Evolutionary conservation across 2,113 vertebrate species (phyloP).

Genomic region (Perccottus glenii): DNA sequence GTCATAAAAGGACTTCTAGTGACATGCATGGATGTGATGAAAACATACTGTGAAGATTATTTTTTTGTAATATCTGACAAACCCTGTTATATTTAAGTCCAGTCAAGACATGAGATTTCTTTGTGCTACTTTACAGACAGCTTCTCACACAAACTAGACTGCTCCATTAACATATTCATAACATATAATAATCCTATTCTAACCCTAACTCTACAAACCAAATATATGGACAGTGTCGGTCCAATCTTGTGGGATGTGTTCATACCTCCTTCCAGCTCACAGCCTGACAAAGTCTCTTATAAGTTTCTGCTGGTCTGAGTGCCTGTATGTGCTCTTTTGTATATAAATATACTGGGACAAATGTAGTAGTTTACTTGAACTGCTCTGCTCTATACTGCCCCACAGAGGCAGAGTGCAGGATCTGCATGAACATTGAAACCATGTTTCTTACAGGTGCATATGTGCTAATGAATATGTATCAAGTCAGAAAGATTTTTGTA

Average conservation of each 20-base stretch:
- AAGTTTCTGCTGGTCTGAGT: no score
- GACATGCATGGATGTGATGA: slow-evolving; percentile 71
- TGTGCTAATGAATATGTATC: no score
- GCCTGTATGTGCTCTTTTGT: no score
- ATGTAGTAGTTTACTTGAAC: no score
- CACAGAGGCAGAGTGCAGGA: no score
- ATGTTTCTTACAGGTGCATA: no score
- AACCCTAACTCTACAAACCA: neutral
- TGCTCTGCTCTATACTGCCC: no score
- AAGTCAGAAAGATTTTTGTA: no score
- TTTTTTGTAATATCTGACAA: slow-evolving; percentile 35
- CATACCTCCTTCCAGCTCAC: neutral
- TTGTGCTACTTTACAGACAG: slow-evolving; percentile 18
- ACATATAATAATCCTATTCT: neutral
- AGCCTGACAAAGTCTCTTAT: no score
- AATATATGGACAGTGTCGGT: neutral
- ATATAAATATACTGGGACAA: no score
- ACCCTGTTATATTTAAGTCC: slow-evolving; percentile 54
- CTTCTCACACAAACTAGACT: neutral
- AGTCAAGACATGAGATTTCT: slow-evolving; percentile 23
- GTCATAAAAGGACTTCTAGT: slow-evolving; percentile 47
- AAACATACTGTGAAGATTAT: slow-evolving; percentile 56
- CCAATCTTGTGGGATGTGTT: neutral
- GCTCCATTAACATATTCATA: neutral
- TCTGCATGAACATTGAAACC: no score